These are phyloP conservation scores for Copidosoma aretas DNA, from an alignment of 2,888 invertebrate genomes.

Conservation along the genomic window DNA sequence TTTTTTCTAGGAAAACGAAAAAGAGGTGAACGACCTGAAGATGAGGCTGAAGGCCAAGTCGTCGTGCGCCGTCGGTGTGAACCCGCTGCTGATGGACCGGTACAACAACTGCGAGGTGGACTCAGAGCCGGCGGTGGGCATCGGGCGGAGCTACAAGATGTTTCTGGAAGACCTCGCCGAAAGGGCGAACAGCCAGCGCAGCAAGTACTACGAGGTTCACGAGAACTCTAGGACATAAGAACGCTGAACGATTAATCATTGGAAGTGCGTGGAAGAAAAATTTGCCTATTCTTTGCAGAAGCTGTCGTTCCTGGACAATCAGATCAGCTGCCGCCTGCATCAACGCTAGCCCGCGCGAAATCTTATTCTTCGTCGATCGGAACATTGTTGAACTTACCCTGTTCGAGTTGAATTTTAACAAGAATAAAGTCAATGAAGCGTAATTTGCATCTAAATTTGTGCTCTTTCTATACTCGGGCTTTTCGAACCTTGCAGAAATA, in stretches of 20 bases:
- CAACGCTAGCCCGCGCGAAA: too few species aligned
- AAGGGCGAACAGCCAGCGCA: conserved; percentile 46
- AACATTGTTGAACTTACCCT: too few species aligned
- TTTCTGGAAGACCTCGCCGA: conserved; percentile 47
- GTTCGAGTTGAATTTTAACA: too few species aligned
- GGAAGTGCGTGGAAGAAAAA: too few species aligned
- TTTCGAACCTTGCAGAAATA: too few species aligned
- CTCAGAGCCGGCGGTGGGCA: not conserved
- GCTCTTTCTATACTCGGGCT: too few species aligned
- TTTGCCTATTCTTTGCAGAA: not conserved
- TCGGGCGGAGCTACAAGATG: conserved; percentile 42
- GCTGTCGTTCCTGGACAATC: not conserved
- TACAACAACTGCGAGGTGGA: not conserved
- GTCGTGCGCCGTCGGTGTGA: too few species aligned
- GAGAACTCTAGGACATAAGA: not conserved
- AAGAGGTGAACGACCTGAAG: not conserved
- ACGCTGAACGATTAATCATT: not conserved
- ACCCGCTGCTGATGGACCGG: not conserved
- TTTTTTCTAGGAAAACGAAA: not conserved
- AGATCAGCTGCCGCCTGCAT: not conserved
- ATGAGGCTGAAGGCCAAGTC: not conserved
- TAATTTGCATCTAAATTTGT: too few species aligned
- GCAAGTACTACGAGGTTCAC: conserved; percentile 48
- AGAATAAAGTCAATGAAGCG: too few species aligned
- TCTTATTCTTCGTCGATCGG: too few species aligned